Percentiles rank a stretch among this genome's conserved stretches.
Evolutionary conservation across 2,888 invertebrate genomes (phyloP).

Genomic region (Fragum sueziense): DNA sequence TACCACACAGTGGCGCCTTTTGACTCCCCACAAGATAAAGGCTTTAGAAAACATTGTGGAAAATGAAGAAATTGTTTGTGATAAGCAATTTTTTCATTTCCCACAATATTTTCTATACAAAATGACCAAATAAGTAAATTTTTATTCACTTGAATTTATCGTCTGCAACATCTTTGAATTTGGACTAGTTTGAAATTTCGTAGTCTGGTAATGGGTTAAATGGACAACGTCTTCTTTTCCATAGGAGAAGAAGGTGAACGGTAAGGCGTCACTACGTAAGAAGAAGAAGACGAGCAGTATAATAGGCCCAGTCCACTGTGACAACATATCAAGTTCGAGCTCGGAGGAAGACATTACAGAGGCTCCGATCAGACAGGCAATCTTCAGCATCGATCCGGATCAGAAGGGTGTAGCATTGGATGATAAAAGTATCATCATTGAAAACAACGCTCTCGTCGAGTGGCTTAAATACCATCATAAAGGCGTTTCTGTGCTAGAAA

Average conservation of each 20-base stretch:
- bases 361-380: neutral
- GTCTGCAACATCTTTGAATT: no score
- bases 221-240: neutral
- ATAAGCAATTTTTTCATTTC: no score
- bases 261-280: neutral
- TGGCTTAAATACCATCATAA: constrained; percentile 17
- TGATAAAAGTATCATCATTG: constrained; percentile 21
- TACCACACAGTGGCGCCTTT: no score
- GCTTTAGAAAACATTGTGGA: no score
- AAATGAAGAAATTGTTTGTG: no score
- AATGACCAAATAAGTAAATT: no score
- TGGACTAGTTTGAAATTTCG: no score
- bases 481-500: neutral
- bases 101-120: no score
- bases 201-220: no score
- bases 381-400: neutral
- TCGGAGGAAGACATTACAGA: neutral
- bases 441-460: constrained; percentile 4
- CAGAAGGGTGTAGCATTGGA: neutral
- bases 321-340: constrained; percentile 6
- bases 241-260: constrained; percentile 19
- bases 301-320: constrained; percentile 26
- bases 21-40: no score
- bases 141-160: no score
- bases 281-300: constrained; percentile 17